Percentiles rank a stretch among this genome's conserved stretches.
phyloP scores from a whole-genome alignment of 2,113 vertebrate genomes.

The Gasterosteus aculeatus region DNA sequence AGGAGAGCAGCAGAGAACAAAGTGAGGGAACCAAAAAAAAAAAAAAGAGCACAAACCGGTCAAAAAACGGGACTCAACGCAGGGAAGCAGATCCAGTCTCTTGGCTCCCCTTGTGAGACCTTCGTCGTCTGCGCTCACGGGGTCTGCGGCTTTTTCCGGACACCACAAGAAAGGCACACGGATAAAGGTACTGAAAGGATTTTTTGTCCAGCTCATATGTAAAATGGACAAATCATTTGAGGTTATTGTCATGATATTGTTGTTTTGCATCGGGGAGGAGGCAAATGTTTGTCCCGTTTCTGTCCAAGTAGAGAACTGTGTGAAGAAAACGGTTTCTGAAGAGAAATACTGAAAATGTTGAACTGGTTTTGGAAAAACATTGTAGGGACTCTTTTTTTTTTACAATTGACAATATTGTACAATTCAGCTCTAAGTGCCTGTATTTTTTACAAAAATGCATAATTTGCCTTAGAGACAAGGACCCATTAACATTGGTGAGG shows the following conservation, averaged over 20 bases:
- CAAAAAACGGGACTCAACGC: conserved; percentile 47
- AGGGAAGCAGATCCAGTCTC: conserved; percentile 53
- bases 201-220: neutral
- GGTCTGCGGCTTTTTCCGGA: conserved; percentile 58
- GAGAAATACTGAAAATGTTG: too few species aligned
- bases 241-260: neutral
- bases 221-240: neutral
- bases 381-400: neutral
- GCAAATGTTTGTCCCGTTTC: neutral
- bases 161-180: conserved; percentile 27
- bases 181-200: conserved; percentile 43
- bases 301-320: neutral
- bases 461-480: too few species aligned
- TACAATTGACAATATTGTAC: neutral
- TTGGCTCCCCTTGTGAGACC: conserved; percentile 48
- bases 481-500: neutral
- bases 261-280: neutral
- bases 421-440: too few species aligned
- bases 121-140: conserved; percentile 62
- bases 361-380: neutral
- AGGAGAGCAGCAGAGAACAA: conserved; percentile 28
- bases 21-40: conserved; percentile 30
- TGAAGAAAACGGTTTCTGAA: neutral
- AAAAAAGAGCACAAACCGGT: conserved; percentile 29
- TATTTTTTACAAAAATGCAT: too few species aligned